These are phyloP conservation scores for Aspidiotus destructor DNA, from an alignment of 2,888 invertebrate genomes.

Conservation along the genomic window DNA sequence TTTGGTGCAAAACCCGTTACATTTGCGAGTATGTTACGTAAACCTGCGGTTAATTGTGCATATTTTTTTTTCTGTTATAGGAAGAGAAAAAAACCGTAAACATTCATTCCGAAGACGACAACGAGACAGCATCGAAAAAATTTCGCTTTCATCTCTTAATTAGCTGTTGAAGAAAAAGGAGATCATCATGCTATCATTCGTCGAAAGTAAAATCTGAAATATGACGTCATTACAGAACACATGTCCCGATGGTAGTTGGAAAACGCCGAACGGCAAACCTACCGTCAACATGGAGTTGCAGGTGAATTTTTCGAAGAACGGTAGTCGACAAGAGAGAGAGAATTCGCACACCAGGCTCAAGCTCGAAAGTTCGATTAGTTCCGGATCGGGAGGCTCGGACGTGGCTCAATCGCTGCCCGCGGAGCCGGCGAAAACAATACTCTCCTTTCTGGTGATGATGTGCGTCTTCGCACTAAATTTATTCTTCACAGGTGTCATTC, in stretches of 20 bases:
- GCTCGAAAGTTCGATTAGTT: neutral
- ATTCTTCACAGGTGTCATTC: conserved; percentile 9
- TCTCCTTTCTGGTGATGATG: neutral
- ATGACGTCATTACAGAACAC: neutral
- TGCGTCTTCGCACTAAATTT: conserved; percentile 1
- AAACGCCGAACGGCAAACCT: neutral
- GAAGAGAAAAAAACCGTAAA: too few relatives aligned
- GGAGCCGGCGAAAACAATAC: conserved; percentile 8
- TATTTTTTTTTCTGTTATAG: too few relatives aligned
- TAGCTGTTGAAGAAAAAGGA: too few relatives aligned
- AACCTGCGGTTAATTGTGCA: too few relatives aligned
- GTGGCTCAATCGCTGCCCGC: neutral
- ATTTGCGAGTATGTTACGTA: too few relatives aligned
- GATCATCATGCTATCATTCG: too few relatives aligned
- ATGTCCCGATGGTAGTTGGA: neutral
- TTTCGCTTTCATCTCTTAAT: too few relatives aligned
- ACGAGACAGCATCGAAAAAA: too few relatives aligned
- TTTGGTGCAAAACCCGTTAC: too few relatives aligned
- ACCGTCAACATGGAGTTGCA: conserved; percentile 4
- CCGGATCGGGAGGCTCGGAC: neutral
- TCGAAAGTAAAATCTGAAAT: too few relatives aligned
- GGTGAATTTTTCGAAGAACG: neutral
- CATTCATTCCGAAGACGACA: too few relatives aligned
- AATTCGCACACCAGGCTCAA: neutral
- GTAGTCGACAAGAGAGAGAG: neutral